Evolutionary conservation across 2,888 invertebrate genomes (phyloP).

Genomic region (Macrosiphum euphorbiae): DNA sequence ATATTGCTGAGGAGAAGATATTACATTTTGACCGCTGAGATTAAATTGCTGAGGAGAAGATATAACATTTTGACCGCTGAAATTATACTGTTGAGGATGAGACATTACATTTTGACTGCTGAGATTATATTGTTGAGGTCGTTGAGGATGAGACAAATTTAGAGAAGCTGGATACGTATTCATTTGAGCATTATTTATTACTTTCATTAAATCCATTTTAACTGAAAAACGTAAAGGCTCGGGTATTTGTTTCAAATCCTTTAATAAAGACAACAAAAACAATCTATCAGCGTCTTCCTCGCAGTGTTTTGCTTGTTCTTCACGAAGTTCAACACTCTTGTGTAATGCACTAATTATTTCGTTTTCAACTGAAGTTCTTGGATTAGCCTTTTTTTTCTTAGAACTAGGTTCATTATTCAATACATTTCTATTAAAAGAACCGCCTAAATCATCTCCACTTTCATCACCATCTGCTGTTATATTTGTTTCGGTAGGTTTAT

Average conservation of each 20-base stretch:
- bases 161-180: too few relatives aligned
- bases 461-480: conserved; percentile 17
- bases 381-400: conserved; percentile 12
- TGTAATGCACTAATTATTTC: conserved; percentile 37
- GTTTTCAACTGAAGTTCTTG: conserved; percentile 13
- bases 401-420: conserved; percentile 35
- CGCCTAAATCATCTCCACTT: conserved; percentile 25
- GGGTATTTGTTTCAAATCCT: conserved; percentile 18
- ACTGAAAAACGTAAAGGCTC: conserved; percentile 16
- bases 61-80: too few relatives aligned
- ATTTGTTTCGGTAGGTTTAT: conserved; percentile 23
- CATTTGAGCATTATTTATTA: conserved; percentile 14
- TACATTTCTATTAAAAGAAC: background rate
- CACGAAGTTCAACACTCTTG: background rate
- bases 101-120: too few relatives aligned
- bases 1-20: too few relatives aligned
- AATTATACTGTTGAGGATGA: too few relatives aligned
- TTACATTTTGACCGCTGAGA: too few relatives aligned
- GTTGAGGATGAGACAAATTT: too few relatives aligned
- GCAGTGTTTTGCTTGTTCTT: background rate
- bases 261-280: conserved; percentile 18
- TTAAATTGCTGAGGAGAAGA: too few relatives aligned
- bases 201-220: conserved; percentile 41
- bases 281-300: conserved; percentile 31
- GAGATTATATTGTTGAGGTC: too few relatives aligned